Evolutionary conservation across 1,140 invertebrate species (phyloP), one percentile per base, ranked within the genome.

Genomic region (Belonocnema kinseyi): DNA sequence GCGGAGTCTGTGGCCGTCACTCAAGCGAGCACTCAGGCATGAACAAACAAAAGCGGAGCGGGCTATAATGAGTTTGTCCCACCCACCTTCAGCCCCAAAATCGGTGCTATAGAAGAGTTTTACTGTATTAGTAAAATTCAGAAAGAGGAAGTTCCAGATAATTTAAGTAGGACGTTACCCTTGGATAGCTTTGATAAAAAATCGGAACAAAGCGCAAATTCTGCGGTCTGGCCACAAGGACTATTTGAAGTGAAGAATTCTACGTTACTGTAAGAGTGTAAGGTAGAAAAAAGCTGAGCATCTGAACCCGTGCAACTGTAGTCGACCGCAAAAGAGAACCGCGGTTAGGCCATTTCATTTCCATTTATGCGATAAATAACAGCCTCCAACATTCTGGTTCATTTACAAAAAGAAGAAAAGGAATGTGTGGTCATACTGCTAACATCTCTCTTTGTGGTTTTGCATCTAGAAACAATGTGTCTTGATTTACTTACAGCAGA

Each of bases 311-410:
- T 81, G 82, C 81, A 82, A 74, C 77, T 78, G 87, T 80, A 86
- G 88, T 84, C 83, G 61, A 86, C 88, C 88, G 80, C 87, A 86
- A 79, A 78, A 81, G 85, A 78, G 81, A 84, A 85, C 81, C 83
- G 79, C 81, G 81, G 80, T 81, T 73, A n/a, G 80, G 80, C 85
- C 80, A 79, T 80, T 87, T 87, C 82, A 87, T 87, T 87, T 87
- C 79, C 80, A 72, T 82, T 79, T 80, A 82, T 80, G 76, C 79
- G 80, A 85, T 80, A 78, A 78, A 80, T 82, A 72, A 75, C 61
- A n/a, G 61, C 61, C n/a, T 66, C 61, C 61, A 66, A 16, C 26
- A n/a, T 66, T 40, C 61, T 66, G 61, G 61, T 33, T 66, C 61
- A 66, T 66, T 66, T 66, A 33, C 61, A 66, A 66, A 66, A 66